Evolutionary conservation across 2,797 vertebrate species (phyloP).

Genomic region (Pantherophis vulpinus): DNA sequence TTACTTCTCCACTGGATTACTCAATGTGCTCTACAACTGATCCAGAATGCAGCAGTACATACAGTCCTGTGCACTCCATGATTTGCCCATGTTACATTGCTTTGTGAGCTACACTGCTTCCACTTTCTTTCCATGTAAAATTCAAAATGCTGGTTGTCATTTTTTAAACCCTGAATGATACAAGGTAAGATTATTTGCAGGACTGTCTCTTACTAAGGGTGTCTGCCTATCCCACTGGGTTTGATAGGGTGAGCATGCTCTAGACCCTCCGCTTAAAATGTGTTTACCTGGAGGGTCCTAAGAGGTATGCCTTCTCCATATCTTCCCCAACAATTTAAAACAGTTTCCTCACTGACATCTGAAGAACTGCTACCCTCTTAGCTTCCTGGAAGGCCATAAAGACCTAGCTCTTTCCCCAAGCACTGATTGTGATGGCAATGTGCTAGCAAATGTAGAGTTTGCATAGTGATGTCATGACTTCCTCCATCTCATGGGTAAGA

Average conservation of each 20-base stretch:
- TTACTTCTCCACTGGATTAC: not conserved
- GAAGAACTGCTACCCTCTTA: not conserved
- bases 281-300: not conserved
- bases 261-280: not conserved
- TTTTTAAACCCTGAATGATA: not conserved
- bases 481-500: not conserved
- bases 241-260: not conserved
- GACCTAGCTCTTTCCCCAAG: not conserved
- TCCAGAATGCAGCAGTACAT: not conserved
- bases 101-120: not conserved
- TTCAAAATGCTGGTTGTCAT: not conserved
- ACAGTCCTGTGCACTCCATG: not conserved
- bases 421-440: not conserved
- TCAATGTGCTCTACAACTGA: not conserved
- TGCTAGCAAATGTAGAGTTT: not conserved
- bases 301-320: not conserved
- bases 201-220: not conserved
- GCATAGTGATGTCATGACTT: not conserved
- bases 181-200: not conserved
- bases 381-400: not conserved
- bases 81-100: not conserved
- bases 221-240: not conserved
- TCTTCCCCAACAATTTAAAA: not conserved
- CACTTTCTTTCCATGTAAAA: not conserved
- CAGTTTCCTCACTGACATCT: not conserved